A percentile compares a stretch with the other conserved stretches of the same genome.
Conservation (phyloP, 2,797 vertebrate species). For the Pelochelys cantorii region DNA sequence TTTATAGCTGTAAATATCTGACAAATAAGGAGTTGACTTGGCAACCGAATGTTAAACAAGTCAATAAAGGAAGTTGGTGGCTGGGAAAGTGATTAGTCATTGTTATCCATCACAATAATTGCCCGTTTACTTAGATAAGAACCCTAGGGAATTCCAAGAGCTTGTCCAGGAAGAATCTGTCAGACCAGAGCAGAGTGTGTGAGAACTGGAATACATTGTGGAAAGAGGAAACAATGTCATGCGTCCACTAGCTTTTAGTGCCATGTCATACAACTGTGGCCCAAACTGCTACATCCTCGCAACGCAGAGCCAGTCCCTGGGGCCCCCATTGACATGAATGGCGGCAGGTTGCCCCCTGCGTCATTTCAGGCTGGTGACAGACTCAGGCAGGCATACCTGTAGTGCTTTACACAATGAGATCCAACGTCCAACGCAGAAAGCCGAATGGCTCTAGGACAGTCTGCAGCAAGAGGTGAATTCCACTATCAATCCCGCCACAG, state of each 20-base stretch:
- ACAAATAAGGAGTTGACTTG: constrained; percentile 75
- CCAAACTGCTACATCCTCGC: rapidly evolving
- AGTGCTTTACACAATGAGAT: neutral
- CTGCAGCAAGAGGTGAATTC: neutral
- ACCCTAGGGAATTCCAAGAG: constrained; percentile 81
- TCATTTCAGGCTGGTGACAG: neutral
- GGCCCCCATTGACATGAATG: neutral
- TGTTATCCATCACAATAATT: constrained; percentile 81
- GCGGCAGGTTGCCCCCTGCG: rapidly evolving
- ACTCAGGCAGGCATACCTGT: rapidly evolving
- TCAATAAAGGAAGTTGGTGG: constrained; percentile 85
- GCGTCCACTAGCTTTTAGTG: neutral
- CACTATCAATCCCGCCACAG: neutral
- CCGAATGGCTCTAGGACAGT: neutral
- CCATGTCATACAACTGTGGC: rapidly evolving
- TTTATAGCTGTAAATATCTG: constrained; percentile 66
- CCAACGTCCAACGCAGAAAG: neutral
- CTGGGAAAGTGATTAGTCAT: constrained; percentile 82
- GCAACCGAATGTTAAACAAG: constrained; percentile 82
- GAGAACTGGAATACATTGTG: constrained; percentile 72
- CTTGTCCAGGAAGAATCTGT: constrained; percentile 80
- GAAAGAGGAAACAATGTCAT: constrained; percentile 77
- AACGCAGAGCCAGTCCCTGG: neutral
- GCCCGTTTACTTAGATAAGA: constrained; percentile 78
- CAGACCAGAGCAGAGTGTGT: constrained; percentile 67